A percentile compares a stretch with the other conserved stretches of the same genome.
Evolutionary conservation across 2,797 vertebrate species (phyloP).

Genomic region (Sternarchorhynchus goeldii): DNA sequence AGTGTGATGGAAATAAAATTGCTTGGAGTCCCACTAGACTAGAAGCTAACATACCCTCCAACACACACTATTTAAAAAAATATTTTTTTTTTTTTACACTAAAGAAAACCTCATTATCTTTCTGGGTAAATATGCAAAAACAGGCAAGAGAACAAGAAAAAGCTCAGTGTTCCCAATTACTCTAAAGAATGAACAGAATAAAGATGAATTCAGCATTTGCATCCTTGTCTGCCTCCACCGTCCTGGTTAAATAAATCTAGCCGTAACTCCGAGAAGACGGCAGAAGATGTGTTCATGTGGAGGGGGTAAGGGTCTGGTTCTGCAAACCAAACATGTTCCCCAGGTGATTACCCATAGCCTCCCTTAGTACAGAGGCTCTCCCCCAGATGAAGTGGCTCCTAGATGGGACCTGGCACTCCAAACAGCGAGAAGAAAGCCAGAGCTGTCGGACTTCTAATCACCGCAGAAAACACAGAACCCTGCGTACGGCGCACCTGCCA

Average conservation of each 20-base stretch:
- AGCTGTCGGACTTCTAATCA: slow-evolving; percentile 68
- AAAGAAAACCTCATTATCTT: background rate
- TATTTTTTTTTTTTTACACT: background rate
- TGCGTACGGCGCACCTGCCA: slow-evolving; percentile 66
- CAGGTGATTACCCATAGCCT: slow-evolving; percentile 57
- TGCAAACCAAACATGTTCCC: slow-evolving; percentile 47
- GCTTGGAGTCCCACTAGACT: slow-evolving; percentile 9
- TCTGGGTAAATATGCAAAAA: background rate
- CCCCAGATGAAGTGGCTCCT: slow-evolving; percentile 59
- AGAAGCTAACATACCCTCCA: slow-evolving; percentile 1
- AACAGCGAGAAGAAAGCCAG: slow-evolving; percentile 55
- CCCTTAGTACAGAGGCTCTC: slow-evolving; percentile 34
- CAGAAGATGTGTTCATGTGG: slow-evolving; percentile 12
- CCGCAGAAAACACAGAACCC: slow-evolving; percentile 65
- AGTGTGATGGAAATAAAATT: slow-evolving; percentile 55
- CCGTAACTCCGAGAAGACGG: background rate
- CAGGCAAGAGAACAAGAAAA: background rate
- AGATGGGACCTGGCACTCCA: slow-evolving; percentile 63
- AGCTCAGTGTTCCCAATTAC: background rate
- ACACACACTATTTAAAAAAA: too few species aligned
- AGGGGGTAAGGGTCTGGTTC: slow-evolving; percentile 15
- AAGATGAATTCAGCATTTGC: slow-evolving; percentile 15
- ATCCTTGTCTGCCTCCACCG: background rate
- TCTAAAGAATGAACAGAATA: slow-evolving; percentile 12
- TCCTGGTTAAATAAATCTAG: background rate